Conservation (phyloP, 2,888 invertebrate species). For the Synanthedon myopaeformis region DNA sequence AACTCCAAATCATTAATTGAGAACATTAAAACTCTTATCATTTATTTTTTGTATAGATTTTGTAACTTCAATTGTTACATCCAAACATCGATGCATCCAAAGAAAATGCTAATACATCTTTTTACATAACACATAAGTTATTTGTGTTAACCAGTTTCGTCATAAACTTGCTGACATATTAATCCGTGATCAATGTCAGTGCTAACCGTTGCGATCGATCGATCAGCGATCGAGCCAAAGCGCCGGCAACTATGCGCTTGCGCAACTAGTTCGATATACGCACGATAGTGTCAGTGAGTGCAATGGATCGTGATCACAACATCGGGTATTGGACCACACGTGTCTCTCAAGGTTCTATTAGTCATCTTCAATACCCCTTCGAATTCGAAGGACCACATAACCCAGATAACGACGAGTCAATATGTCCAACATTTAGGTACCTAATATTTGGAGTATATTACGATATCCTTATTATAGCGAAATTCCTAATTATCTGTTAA, state of each 20-base stretch:
- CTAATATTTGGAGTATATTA: too few species aligned
- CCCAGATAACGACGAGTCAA: too few species aligned
- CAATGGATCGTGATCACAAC: slow-evolving; percentile 24
- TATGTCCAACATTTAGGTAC: too few species aligned
- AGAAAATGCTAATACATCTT: too few species aligned
- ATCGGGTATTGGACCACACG: slow-evolving; percentile 34
- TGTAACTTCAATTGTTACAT: too few species aligned
- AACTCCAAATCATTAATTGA: too few species aligned
- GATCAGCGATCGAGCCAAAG: slow-evolving; percentile 18
- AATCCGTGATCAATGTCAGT: slow-evolving; percentile 36
- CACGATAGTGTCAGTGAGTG: slow-evolving; percentile 20
- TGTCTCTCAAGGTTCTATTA: slow-evolving; percentile 8
- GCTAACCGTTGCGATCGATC: slow-evolving; percentile 14
- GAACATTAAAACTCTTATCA: too few species aligned
- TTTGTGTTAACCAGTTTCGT: not conserved
- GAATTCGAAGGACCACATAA: not conserved
- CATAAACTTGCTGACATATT: slow-evolving; percentile 14
- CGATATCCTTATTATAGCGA: too few species aligned
- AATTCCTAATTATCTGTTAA: too few species aligned
- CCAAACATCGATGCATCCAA: too few species aligned
- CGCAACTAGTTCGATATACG: slow-evolving; percentile 20
- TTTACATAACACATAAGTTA: not conserved
- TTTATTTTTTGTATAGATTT: too few species aligned
- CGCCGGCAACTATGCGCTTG: slow-evolving; percentile 30
- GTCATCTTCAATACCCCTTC: not conserved